phyloP scores from a whole-genome alignment of 2,113 vertebrate genomes.

The Caretta caretta region DNA sequence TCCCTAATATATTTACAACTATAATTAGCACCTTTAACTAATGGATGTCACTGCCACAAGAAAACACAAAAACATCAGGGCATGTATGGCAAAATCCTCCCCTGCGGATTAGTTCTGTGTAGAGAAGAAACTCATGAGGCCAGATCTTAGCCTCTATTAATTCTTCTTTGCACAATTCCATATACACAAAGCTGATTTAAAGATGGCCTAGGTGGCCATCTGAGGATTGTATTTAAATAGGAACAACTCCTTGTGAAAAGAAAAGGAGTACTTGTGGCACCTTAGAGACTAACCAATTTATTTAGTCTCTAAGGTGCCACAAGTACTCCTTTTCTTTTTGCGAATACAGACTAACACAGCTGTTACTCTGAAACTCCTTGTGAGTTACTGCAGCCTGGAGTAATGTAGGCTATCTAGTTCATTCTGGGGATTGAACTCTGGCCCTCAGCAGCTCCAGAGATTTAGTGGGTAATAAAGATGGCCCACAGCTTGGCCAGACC shows the following conservation, averaged over 20 bases:
- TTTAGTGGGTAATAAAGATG: background rate
- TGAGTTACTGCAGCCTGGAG: background rate
- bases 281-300: too few species aligned
- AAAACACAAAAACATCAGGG: background rate
- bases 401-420: background rate
- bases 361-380: too few species aligned
- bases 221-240: background rate
- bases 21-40: background rate
- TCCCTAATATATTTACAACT: background rate
- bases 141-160: background rate
- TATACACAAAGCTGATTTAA: background rate
- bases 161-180: background rate
- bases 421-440: background rate
- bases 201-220: background rate
- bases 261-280: too few species aligned
- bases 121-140: background rate
- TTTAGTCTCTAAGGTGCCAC: too few species aligned
- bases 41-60: background rate
- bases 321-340: too few species aligned
- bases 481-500: background rate
- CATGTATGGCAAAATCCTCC: background rate
- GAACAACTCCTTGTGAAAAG: background rate
- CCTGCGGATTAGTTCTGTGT: background rate
- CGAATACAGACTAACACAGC: too few species aligned
- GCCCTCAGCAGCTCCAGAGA: background rate